phyloP scores from a whole-genome alignment of 2,888 invertebrate species.

The Epistrophella euchroma region DNA sequence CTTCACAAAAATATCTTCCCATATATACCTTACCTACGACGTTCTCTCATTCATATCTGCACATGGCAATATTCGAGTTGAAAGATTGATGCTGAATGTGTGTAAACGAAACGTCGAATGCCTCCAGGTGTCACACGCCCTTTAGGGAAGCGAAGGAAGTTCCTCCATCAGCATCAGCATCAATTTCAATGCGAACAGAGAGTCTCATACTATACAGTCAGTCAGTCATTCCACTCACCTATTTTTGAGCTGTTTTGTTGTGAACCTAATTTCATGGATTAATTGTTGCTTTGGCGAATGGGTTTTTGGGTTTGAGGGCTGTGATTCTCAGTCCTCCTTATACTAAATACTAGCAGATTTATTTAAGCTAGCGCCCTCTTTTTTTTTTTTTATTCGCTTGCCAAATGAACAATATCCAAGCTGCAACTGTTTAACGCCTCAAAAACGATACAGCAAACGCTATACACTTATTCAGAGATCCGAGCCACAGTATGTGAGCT shows the following conservation, averaged over 20 bases:
- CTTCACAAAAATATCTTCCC: constrained; percentile 31
- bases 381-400: constrained; percentile 38
- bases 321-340: constrained; percentile 52
- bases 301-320: constrained; percentile 68
- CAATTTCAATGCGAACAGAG: constrained; percentile 65
- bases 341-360: constrained; percentile 70
- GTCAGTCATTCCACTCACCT: constrained; percentile 15
- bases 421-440: constrained; percentile 65
- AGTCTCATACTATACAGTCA: neutral
- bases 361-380: constrained; percentile 57
- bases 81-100: constrained; percentile 62
- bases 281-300: constrained; percentile 69
- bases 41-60: constrained; percentile 42
- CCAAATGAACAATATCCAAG: constrained; percentile 70
- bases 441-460: constrained; percentile 40
- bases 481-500: constrained; percentile 29
- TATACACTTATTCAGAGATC: constrained; percentile 1
- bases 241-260: constrained; percentile 49
- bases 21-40: no score
- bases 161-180: constrained; percentile 39
- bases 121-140: constrained; percentile 76
- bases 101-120: constrained; percentile 43
- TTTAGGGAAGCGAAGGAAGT: constrained; percentile 39
- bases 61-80: constrained; percentile 62
- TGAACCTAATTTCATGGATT: constrained; percentile 76